Evolutionary conservation across 2,113 vertebrate species (phyloP).

Genomic region (Cichladusa arquata): DNA sequence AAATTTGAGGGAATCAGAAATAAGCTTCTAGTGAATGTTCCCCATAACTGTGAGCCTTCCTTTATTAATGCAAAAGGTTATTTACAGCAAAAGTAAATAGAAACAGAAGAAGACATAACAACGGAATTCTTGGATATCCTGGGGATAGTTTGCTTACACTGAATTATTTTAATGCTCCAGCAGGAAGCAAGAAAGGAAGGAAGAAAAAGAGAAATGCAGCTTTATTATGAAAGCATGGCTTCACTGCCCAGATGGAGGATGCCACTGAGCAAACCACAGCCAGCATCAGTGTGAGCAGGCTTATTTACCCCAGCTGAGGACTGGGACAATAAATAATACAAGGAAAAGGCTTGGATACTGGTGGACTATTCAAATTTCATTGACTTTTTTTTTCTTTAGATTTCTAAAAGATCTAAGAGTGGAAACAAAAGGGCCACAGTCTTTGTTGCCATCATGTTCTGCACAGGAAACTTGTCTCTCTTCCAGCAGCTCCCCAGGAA

Average conservation of each 20-base stretch:
- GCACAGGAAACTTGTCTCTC: neutral
- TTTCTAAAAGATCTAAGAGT: neutral
- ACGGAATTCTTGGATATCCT: conserved; percentile 11
- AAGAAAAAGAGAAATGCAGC: neutral
- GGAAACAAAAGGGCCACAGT: neutral
- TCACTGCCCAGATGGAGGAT: conserved; percentile 11
- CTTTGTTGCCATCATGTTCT: neutral
- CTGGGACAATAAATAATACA: conserved; percentile 19
- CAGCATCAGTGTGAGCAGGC: neutral
- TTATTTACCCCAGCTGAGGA: conserved; percentile 14
- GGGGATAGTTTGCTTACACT: conserved; percentile 8
- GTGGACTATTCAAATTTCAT: neutral
- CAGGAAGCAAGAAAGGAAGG: conserved; percentile 27
- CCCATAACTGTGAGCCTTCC: neutral
- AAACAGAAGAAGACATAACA: conserved; percentile 10
- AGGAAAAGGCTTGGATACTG: neutral
- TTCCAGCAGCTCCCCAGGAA: conserved; percentile 39
- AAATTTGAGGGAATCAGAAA: neutral
- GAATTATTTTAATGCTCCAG: conserved; percentile 14
- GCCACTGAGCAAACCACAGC: conserved; percentile 26
- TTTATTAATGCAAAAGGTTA: neutral
- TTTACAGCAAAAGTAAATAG: conserved; percentile 26
- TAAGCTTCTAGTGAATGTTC: neutral
- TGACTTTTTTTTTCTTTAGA: neutral
- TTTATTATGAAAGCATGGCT: neutral